Percentiles rank a stretch among this genome's conserved stretches.
Evolutionary conservation across 2,888 invertebrate genomes (phyloP).

Genomic region (Aplocera efformata): DNA sequence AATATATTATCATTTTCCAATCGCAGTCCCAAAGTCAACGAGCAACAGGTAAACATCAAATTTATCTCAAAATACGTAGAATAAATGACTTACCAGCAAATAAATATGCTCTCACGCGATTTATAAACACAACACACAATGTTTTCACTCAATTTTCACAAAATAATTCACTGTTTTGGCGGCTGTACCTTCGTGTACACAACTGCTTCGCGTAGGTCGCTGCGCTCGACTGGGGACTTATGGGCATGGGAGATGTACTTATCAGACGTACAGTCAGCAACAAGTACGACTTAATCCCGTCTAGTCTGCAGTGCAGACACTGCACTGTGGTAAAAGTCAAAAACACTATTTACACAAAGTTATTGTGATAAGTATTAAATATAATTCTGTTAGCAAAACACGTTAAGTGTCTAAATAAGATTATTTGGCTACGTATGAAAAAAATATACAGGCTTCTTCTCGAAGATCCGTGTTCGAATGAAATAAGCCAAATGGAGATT

Average conservation of each 20-base stretch:
- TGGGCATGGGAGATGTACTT: background rate
- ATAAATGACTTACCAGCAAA: slow-evolving; percentile 11
- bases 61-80: background rate
- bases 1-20: slow-evolving; percentile 6
- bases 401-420: too few relatives aligned
- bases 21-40: background rate
- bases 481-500: too few relatives aligned
- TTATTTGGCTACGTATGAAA: too few relatives aligned
- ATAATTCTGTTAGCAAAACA: too few relatives aligned
- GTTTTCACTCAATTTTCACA: slow-evolving; percentile 15
- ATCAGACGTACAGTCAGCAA: too few relatives aligned
- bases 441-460: too few relatives aligned
- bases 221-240: slow-evolving; percentile 5
- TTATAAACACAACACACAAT: slow-evolving; percentile 8
- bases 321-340: too few relatives aligned
- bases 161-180: slow-evolving; percentile 11
- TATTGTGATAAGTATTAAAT: too few relatives aligned
- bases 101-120: background rate
- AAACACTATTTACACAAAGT: too few relatives aligned
- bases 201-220: slow-evolving; percentile 1
- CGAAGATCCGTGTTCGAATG: too few relatives aligned
- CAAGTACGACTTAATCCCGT: too few relatives aligned
- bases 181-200: background rate
- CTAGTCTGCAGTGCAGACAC: too few relatives aligned
- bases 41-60: slow-evolving; percentile 9